Base-by-base conservation (phyloP, 1,140 invertebrate species). In the Coenobita brevimanus region DNA sequence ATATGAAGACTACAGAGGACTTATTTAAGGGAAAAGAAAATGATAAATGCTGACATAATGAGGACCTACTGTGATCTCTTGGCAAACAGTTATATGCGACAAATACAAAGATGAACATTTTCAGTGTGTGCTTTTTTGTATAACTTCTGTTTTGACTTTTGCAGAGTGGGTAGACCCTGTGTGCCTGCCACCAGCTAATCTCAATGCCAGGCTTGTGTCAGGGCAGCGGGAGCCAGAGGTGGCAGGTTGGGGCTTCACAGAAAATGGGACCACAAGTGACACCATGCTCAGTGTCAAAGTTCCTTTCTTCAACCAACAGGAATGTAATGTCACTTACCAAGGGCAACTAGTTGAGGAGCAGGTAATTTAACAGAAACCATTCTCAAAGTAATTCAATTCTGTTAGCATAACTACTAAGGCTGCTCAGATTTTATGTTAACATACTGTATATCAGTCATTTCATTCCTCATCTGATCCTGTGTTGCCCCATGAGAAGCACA, bases 171-270 rank as follows among this genome's bases (percentile, higher is more conserved):
- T 87, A 21, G 33, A 43, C 6, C 75, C 84, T 0, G 64, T 87
- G 24, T 87, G 76, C 69, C 21, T 87, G 27, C 84, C 84, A 6
- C 76, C 76, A 17, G 17, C 30, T 0, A 62, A 27, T 21, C 36
- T 87, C 3, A 36, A 76, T 6, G 62, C 64, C 6, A 41, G 0
- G 2, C 41, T 15, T 0, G 33, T 8, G 30, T 3, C 24, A 6
- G 17, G 1, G 1, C n/a, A 8, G 10, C 13, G 24, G 4, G 43
- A n/a, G 4, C 73, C 75, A 17, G 24, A 30, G 27, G 60, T 57
- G 13, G 67, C 84, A 21, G 76, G 84, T 38, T 87, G 84, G 84
- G 84, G 76, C 6, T 71, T 73, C 30, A 73, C 84, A 0, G 64
- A 87, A 43, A 87, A 54, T 41, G 84, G 64, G 2, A 57, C 27